These are phyloP conservation scores for Megalurothrips usitatus DNA, from an alignment of 2,888 invertebrate genomes.

Conservation along the genomic window DNA sequence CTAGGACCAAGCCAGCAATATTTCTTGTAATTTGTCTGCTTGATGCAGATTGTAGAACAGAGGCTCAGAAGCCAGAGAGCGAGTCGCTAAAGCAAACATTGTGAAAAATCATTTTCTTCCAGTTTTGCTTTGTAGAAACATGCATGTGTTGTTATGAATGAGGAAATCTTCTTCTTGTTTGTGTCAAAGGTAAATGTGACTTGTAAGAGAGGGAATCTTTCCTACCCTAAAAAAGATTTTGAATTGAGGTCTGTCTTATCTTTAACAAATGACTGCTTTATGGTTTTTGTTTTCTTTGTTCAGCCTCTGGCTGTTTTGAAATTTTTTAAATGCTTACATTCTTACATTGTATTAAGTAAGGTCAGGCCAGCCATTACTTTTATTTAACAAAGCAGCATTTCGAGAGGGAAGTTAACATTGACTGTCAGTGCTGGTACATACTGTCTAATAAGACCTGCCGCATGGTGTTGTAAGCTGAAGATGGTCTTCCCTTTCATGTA, in stretches of 20 bases:
- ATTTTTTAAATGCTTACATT: too few species aligned
- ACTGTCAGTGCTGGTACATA: too few species aligned
- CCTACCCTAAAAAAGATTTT: neutral
- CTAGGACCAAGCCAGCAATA: slow-evolving; percentile 11
- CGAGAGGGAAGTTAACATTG: too few species aligned
- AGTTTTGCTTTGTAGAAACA: neutral
- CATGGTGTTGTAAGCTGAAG: too few species aligned
- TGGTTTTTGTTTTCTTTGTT: neutral
- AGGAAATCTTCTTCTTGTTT: neutral
- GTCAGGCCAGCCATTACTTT: too few species aligned
- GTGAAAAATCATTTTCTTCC: neutral
- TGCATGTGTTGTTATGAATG: neutral
- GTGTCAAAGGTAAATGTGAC: too few species aligned
- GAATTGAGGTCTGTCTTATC: neutral
- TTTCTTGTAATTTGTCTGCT: neutral
- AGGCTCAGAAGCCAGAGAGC: neutral
- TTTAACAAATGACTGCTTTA: neutral
- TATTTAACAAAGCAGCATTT: too few species aligned
- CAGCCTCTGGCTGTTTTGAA: too few species aligned
- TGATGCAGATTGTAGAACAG: neutral
- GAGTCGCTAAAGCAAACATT: neutral
- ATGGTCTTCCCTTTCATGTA: too few species aligned
- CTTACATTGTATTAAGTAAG: too few species aligned
- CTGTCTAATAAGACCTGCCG: too few species aligned
- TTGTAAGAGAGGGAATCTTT: neutral